A percentile compares a stretch with the other conserved stretches of the same genome.
Conservation (phyloP, 2,797 vertebrate species). For the Danio tinwini region DNA sequence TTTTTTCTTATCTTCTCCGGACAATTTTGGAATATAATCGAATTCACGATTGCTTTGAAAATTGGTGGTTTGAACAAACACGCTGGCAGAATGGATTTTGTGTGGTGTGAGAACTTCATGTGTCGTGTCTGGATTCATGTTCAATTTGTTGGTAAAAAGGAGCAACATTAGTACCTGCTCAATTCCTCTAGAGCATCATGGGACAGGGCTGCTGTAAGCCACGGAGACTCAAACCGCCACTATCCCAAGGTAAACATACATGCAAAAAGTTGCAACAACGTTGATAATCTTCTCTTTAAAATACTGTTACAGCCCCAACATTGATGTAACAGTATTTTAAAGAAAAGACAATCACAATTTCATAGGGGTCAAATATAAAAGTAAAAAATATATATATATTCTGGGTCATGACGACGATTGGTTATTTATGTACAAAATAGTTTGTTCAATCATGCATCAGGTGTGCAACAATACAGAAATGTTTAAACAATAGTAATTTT, state of each 20-base stretch:
- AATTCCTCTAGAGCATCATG: constrained; percentile 74
- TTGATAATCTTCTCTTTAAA: background rate
- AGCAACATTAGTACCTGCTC: constrained; percentile 55
- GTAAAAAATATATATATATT: background rate
- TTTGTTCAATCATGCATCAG: background rate
- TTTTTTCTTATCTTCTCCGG: background rate
- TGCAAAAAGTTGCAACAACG: background rate
- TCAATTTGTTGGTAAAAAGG: constrained; percentile 44
- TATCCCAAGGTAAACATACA: constrained; percentile 83
- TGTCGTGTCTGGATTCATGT: background rate
- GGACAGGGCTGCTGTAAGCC: constrained; percentile 86
- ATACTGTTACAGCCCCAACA: too few relatives aligned
- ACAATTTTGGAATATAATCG: background rate
- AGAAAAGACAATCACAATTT: too few relatives aligned
- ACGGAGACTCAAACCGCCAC: constrained; percentile 75
- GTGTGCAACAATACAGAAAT: background rate
- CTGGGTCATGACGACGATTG: background rate
- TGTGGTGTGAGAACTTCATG: background rate
- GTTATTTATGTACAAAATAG: background rate
- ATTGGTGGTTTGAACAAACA: constrained; percentile 25
- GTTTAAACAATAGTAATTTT: background rate
- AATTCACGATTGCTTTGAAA: constrained; percentile 3
- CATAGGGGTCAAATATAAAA: background rate
- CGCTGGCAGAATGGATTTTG: constrained; percentile 10
- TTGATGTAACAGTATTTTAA: too few relatives aligned